phyloP scores from a whole-genome alignment of 2,888 invertebrate species.

The Lordiphosa andalusiaca region DNA sequence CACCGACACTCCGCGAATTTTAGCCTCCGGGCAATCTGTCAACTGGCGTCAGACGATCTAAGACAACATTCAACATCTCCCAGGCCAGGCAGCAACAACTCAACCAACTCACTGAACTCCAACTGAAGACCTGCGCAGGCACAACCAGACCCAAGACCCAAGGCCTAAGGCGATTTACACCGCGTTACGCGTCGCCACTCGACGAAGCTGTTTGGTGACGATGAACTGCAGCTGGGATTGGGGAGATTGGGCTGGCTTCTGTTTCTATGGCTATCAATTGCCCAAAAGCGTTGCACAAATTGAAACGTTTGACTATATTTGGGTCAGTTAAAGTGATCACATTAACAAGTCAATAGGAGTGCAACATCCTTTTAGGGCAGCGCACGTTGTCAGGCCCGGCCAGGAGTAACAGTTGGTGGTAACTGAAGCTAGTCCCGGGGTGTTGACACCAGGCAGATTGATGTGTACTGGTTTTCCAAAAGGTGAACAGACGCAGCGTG shows the following conservation, averaged over 20 bases:
- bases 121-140: conserved; percentile 28
- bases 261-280: conserved; percentile 69
- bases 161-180: conserved; percentile 56
- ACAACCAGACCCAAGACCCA: conserved; percentile 25
- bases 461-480: conserved; percentile 69
- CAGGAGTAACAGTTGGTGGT: conserved; percentile 50
- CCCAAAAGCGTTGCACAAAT: conserved; percentile 77
- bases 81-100: conserved; percentile 29
- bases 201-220: conserved; percentile 56
- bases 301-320: conserved; percentile 79
- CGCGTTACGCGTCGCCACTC: conserved; percentile 61
- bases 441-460: conserved; percentile 71
- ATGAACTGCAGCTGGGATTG: conserved; percentile 51
- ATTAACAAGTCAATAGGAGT: conserved; percentile 78
- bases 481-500: conserved; percentile 64
- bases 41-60: conserved; percentile 67
- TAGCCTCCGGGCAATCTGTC: conserved; percentile 70
- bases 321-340: conserved; percentile 78
- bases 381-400: conserved; percentile 57
- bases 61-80: conserved; percentile 41
- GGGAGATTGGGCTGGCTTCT: conserved; percentile 23
- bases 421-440: conserved; percentile 47
- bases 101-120: conserved; percentile 26
- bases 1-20: conserved; percentile 48
- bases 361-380: conserved; percentile 77